Base-by-base conservation (phyloP, 2,888 invertebrate species). In the Scaptomyza reducta region DNA sequence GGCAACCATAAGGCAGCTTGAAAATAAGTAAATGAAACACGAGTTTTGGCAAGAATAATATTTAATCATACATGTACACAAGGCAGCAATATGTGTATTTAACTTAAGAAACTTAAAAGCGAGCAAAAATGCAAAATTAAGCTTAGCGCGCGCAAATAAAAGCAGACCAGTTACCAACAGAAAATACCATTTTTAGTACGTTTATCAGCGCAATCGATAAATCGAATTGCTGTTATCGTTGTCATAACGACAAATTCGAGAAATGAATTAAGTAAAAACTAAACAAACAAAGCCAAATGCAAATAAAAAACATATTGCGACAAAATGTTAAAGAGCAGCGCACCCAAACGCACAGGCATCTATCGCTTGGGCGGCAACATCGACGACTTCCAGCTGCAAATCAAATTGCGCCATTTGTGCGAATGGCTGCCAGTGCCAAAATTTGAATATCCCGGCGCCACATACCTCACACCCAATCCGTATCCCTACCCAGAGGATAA, bases 361-460 rank as follows among this genome's bases (percentile, higher is more conserved):
- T 92, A 92, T 65, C 88, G 87, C 11, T 72, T 91, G 14, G 79
- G 70, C 38, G 90, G 90, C 35, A 80, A 80, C 49, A 90, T 91
- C 5, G 77, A 31, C 0, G 74, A 82, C 2, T 65, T 84, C 1
- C 79, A 70, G 16, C 14, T 83, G 64, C 62, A 72, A 9, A 41
- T 83, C n/a, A 76, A 72, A 16, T 18, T 83, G 18, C 61, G 80
- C 3, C 89, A 87, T 49, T 82, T 92, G 2, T 89, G 89, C 69
- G 90, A 91, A 3, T 74, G 91, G 60, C 76, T 92, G 27, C 89
- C 90, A 45, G 82, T 92, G 56, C 91, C 91, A 1, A 91, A 89
- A 61, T 91, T 90, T 53, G 89, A 90, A 49, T 75, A 85, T 13
- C 9, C 42, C 1, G 82, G 82, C 38, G 79, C 81, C n/a, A 61